Base-by-base conservation (phyloP, 2,888 invertebrate genomes). In the Thereva unica region DNA sequence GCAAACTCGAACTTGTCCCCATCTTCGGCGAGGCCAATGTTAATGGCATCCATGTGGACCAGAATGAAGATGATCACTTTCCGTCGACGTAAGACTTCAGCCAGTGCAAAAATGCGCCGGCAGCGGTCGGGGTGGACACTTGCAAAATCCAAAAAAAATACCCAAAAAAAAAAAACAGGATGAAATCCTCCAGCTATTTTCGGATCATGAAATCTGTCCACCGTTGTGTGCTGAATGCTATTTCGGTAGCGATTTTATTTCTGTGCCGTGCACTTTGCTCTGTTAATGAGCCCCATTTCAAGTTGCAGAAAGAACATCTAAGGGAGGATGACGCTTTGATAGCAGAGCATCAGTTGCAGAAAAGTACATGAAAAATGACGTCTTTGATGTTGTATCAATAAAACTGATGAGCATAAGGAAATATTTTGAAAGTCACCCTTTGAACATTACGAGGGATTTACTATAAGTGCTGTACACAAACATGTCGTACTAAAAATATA, bases 21-120 rank as follows among this genome's bases (percentile, higher is more conserved):
- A 41, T 55, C 55, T 7, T 55, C 42, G 52, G 6, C 55, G 23
- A 23, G 55, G 55, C 55, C 55, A 55, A 55, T 55, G 55, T 55
- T 55, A 55, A 55, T 55, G 55, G 55, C 55, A 55, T 10, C 55
- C 55, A 55, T 55, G 55, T 41, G 55, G 41, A 23, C 55, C 23
- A 23, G 23, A 23, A 23, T 23, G 23, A 23, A 23, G 55, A 55
- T 54, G 42, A 41, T 44, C 55, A 41, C 55, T 12, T 40, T 9
- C 37, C 23, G 23, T 23, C 23, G 23, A 23, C 23, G 23, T 23
- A 23, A 23, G 23, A 23, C 23, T 23, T 23, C 23, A 23, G 23
- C 23, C 23, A 23, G 23, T 23, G 23, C 23, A 23, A 23, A 23
- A 23, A 23, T 23, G 23, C 23, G 23, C 23, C 23, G 23, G 23